A percentile compares a stretch with the other conserved stretches of the same genome.
Conservation (phyloP, 2,888 invertebrate species). For the Spodoptera littoralis region DNA sequence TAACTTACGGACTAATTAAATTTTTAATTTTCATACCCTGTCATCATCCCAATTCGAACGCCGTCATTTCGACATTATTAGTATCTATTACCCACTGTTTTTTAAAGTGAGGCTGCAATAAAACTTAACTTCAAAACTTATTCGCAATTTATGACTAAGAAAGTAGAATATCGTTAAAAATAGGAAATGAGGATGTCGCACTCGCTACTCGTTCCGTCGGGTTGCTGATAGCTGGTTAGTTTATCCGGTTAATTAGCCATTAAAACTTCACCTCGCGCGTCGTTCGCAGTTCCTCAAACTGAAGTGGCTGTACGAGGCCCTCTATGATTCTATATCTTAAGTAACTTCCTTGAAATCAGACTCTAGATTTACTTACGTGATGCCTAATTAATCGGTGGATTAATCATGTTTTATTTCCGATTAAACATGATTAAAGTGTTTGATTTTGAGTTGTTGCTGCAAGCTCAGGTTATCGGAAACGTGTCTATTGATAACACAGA, state of each 20-base stretch:
- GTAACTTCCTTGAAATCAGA: conserved; percentile 37
- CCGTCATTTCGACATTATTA: no score
- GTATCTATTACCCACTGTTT: no score
- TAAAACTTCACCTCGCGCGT: conserved; percentile 68
- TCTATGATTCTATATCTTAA: conserved; percentile 19
- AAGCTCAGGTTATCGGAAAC: no score
- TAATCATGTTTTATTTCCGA: conserved; percentile 2
- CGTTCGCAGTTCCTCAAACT: conserved; percentile 39
- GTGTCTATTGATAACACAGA: no score
- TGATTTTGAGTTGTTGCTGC: neutral
- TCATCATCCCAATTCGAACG: no score
- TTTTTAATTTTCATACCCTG: no score
- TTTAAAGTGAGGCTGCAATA: no score
- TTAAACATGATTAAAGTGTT: neutral
- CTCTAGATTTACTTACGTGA: conserved; percentile 15
- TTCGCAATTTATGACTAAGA: conserved; percentile 31
- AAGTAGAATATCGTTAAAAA: conserved; percentile 59
- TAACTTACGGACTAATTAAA: no score
- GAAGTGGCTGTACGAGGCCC: conserved; percentile 24
- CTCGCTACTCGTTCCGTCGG: conserved; percentile 25
- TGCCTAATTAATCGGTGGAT: conserved; percentile 23
- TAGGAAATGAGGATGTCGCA: conserved; percentile 63
- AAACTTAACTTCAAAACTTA: no score
- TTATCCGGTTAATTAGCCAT: conserved; percentile 71
- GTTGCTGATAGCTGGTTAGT: conserved; percentile 57